Evolutionary conservation across 1,140 invertebrate species (phyloP), one percentile per base, ranked within the genome.

Genomic region (Alviniconcha marisindica): DNA sequence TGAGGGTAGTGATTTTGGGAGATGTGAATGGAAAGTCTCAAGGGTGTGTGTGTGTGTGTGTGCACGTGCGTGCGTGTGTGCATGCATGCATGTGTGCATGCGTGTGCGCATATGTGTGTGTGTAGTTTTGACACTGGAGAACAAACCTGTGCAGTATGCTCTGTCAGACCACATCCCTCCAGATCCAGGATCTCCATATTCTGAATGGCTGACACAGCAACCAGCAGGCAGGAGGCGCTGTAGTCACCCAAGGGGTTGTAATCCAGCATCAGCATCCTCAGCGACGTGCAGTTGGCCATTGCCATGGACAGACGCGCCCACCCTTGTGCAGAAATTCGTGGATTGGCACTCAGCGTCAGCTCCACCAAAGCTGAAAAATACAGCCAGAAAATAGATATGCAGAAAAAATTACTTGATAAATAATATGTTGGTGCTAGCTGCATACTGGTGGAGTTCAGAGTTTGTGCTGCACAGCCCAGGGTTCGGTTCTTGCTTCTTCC

Each of bases 171-270:
- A 82, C 88, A 89, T 28, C 86, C 86, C 81, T 90, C 89, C 56
- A 91, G 48, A 77, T 91, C 90, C n/a, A 91, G 48, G 3, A 88
- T 73, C 81, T 90, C 81, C 10, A 91, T 69, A 31, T 84, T 84
- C 51, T 85, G 85, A 56, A 83, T 83, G 24, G 87, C 84, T 44
- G 88, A 77, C 15, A 90, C 79, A 14, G 85, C 88, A 0, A 88
- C 85, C 33, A 89, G 54, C 1, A 91, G 66, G 83, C 89, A 90
- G 21, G 86, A 86, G 5, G 87, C 90, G n/a, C 85, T 85, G 48
- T 88, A 87, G 82, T 91, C 89, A n/a, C 89, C 91, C 18, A 91
- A 84, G 7, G 73, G 87, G 77, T 91, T 91, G 82, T 91, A 91
- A 78, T 91, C 91, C 24, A 91, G 28, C 76, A 89, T 87, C 5